Evolutionary conservation across 2,113 vertebrate species (phyloP).

Genomic region (Rhinichthys klamathensis): DNA sequence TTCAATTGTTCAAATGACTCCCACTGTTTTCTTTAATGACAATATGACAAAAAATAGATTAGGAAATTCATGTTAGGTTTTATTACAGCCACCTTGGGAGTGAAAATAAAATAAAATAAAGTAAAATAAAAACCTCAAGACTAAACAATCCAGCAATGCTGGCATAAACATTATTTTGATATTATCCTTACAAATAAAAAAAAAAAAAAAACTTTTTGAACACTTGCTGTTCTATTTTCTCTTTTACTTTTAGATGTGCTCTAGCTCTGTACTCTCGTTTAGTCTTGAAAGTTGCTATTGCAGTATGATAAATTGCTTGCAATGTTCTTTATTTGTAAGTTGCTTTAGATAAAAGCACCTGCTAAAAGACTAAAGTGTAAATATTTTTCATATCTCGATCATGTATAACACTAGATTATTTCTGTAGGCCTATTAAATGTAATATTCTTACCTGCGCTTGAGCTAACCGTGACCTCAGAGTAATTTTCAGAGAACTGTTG

Average conservation of each 20-base stretch:
- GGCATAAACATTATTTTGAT: neutral
- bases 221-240: no score
- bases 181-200: neutral
- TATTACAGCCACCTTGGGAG: no score
- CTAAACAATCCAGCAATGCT: neutral
- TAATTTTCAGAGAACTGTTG: conserved; percentile 69
- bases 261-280: neutral
- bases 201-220: neutral
- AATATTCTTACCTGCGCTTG: conserved; percentile 73
- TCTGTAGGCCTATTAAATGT: neutral
- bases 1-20: no score
- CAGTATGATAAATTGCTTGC: neutral
- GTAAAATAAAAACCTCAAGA: neutral
- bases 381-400: neutral
- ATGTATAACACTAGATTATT: neutral
- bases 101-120: neutral
- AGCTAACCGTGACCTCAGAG: conserved; percentile 76
- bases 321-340: neutral
- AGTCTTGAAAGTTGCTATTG: neutral
- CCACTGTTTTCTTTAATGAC: no score
- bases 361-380: neutral
- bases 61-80: no score
- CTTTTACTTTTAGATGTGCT: neutral
- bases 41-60: no score
- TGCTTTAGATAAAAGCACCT: neutral